Percentiles rank a stretch among this genome's conserved stretches.
phyloP scores from a whole-genome alignment of 64 coral and sea anemone genomes.

The Stichodactyla helianthus region DNA sequence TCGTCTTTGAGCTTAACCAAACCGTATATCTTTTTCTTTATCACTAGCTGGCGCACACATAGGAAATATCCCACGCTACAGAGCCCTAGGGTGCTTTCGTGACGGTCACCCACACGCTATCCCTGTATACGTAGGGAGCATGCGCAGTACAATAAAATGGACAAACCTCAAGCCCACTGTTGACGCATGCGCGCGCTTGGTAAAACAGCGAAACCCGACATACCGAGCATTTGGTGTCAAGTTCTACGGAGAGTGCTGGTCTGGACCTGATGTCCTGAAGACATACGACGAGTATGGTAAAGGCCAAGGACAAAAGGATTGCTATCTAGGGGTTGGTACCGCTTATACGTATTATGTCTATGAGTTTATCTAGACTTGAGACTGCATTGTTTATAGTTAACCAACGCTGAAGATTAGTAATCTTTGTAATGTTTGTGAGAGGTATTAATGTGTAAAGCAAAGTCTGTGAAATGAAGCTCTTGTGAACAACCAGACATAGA shows the following conservation, averaged over 20 bases:
- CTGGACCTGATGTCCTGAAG: constrained; percentile 13
- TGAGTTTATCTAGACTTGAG: constrained; percentile 5
- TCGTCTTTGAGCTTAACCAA: not conserved
- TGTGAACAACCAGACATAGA: too few relatives aligned
- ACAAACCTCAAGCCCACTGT: constrained; percentile 28
- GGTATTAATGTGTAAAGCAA: too few relatives aligned
- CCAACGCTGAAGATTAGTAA: too few relatives aligned
- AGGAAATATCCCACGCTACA: constrained; percentile 11
- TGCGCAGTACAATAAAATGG: constrained; percentile 29
- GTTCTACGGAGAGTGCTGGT: constrained; percentile 60
- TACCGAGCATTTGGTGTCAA: constrained; percentile 28
- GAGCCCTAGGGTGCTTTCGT: constrained; percentile 23
- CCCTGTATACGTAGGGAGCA: constrained; percentile 3
- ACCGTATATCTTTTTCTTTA: not conserved
- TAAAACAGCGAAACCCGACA: constrained; percentile 4
- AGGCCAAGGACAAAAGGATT: not conserved
- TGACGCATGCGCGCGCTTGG: constrained; percentile 28
- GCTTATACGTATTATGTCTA: constrained; percentile 31
- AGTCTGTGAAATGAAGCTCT: too few relatives aligned
- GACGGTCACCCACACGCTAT: constrained; percentile 25
- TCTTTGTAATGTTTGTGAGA: too few relatives aligned
- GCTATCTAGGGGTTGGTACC: constrained; percentile 30
- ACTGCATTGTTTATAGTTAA: not conserved
- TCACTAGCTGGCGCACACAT: not conserved
- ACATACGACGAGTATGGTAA: constrained; percentile 31